Evolutionary conservation across 2,888 invertebrate genomes (phyloP).

Genomic region (Eupithecia centaureata): DNA sequence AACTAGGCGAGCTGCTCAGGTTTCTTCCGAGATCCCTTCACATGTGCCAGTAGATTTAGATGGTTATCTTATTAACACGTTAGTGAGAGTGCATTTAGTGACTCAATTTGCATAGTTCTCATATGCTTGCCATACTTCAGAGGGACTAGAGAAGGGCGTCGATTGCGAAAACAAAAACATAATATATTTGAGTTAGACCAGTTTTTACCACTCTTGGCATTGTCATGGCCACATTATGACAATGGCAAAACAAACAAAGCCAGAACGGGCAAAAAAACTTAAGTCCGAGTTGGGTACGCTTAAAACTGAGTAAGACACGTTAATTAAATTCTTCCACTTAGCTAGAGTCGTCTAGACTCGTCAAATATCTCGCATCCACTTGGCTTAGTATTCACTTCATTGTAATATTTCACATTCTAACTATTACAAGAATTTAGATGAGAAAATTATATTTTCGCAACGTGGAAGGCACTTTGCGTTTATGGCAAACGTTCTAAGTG

Average conservation of each 20-base stretch:
- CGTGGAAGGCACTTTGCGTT: slow-evolving; percentile 16
- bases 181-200: neutral
- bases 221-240: neutral
- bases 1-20: slow-evolving; percentile 49
- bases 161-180: neutral
- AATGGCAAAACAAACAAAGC: neutral
- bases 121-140: neutral
- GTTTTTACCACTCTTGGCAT: neutral
- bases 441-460: slow-evolving; percentile 23
- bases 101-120: neutral
- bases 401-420: slow-evolving; percentile 11
- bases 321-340: slow-evolving; percentile 2
- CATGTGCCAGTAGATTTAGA: slow-evolving; percentile 41
- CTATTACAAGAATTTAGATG: slow-evolving; percentile 21
- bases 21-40: slow-evolving; percentile 49
- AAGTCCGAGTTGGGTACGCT: neutral
- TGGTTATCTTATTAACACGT: neutral
- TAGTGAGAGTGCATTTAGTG: neutral
- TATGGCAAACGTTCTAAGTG: slow-evolving; percentile 19
- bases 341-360: neutral
- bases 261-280: neutral
- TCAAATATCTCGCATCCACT: slow-evolving; percentile 3
- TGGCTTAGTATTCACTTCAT: slow-evolving; percentile 10
- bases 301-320: neutral
- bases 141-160: neutral